Percentiles rank a stretch among this genome's conserved stretches.
Evolutionary conservation across 2,888 invertebrate species (phyloP).

Genomic region (Drosophila phalerata): DNA sequence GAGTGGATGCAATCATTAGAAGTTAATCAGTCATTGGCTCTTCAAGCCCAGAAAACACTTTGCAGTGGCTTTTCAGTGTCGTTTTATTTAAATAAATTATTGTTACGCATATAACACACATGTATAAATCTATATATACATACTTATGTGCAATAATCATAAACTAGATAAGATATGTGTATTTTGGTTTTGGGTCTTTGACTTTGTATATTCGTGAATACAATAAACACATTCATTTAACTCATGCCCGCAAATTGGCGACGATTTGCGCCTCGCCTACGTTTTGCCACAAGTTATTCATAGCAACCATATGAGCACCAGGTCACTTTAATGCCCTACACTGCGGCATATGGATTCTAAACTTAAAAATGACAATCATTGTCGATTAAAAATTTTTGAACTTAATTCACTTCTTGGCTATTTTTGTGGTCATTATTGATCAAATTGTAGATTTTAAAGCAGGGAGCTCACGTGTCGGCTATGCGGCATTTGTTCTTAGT

Average conservation of each 20-base stretch:
- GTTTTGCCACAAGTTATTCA: constrained; percentile 27
- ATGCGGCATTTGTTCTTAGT: background rate
- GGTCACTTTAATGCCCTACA: background rate
- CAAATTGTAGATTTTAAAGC: background rate
- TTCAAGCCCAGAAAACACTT: background rate
- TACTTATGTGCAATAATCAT: constrained; percentile 45
- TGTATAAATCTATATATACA: background rate
- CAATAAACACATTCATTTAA: constrained; percentile 58
- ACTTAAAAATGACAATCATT: background rate
- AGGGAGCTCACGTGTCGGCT: background rate
- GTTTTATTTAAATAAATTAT: constrained; percentile 6
- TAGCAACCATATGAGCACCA: constrained; percentile 15
- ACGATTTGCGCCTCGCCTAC: constrained; percentile 41
- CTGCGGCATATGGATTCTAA: background rate
- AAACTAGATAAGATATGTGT: constrained; percentile 56
- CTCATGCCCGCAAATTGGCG: constrained; percentile 51
- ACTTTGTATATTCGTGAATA: constrained; percentile 48
- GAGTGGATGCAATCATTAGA: background rate
- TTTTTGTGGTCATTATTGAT: background rate
- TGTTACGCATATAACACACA: constrained; percentile 1
- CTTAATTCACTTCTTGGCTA: background rate
- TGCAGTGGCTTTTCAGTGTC: constrained; percentile 1
- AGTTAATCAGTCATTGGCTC: constrained; percentile 14
- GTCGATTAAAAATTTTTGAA: background rate
- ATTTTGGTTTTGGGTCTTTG: constrained; percentile 58